Conservation (phyloP, 2,113 vertebrate genomes). For the Ceyx melanurus region DNA sequence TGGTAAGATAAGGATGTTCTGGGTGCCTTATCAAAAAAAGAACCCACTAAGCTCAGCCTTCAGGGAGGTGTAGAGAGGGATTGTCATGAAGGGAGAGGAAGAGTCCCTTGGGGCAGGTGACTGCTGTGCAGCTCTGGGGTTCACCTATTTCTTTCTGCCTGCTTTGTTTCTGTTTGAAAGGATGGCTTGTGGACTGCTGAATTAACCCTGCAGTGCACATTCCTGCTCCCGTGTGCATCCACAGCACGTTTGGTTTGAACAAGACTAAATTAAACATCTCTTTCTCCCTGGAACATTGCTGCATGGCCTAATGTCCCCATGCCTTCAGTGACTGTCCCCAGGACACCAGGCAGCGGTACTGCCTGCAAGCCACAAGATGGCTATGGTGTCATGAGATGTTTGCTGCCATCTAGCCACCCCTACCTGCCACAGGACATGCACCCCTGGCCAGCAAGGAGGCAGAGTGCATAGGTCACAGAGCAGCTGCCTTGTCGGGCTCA, state of each 20-base stretch:
- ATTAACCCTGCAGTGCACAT: rapidly evolving
- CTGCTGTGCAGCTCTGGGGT: not conserved
- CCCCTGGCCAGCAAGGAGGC: not conserved
- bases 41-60: not conserved
- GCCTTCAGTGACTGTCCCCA: not conserved
- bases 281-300: not conserved
- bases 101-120: not conserved
- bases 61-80: not conserved
- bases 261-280: rapidly evolving
- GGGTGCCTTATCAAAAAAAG: not conserved
- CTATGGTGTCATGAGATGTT: not conserved
- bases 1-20: not conserved
- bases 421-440: not conserved
- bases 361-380: rapidly evolving
- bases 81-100: not conserved
- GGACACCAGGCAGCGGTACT: not conserved
- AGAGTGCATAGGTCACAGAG: not conserved
- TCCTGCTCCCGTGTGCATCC: rapidly evolving
- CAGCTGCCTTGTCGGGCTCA: not conserved
- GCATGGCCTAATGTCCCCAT: rapidly evolving
- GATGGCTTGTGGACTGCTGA: not conserved
- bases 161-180: not conserved
- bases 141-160: not conserved
- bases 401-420: not conserved
- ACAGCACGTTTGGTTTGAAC: rapidly evolving